Evolutionary conservation across 2,888 invertebrate genomes (phyloP).

Genomic region (Caenorhabditis imperialis): DNA sequence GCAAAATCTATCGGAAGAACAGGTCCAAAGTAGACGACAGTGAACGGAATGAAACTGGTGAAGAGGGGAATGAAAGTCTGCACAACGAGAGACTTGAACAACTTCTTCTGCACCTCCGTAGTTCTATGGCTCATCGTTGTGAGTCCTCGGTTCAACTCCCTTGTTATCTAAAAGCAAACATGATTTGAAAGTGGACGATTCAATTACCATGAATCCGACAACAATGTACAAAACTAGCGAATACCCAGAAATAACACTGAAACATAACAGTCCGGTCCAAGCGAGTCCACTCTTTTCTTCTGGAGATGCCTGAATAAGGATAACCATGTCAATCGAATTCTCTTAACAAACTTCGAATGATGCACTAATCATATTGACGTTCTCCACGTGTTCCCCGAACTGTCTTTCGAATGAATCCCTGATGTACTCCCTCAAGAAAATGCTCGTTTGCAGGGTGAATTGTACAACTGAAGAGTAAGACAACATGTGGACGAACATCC

Average conservation of each 20-base stretch:
- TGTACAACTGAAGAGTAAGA: neutral
- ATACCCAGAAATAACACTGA: neutral
- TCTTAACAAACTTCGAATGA: neutral
- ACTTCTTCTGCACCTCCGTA: constrained; percentile 8
- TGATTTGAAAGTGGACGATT: neutral
- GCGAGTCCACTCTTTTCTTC: too few relatives aligned
- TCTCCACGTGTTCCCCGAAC: too few relatives aligned
- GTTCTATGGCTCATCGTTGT: constrained; percentile 15
- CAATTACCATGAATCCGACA: constrained; percentile 4
- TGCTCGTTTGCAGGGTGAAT: neutral
- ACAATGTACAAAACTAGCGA: constrained; percentile 1
- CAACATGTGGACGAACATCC: neutral
- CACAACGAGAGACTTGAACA: constrained; percentile 3
- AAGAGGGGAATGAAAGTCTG: constrained; percentile 8
- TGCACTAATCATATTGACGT: neutral
- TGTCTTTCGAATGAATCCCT: neutral
- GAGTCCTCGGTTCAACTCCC: neutral
- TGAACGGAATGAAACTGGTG: constrained; percentile 16
- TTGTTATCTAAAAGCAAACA: neutral
- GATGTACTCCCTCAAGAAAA: constrained; percentile 2
- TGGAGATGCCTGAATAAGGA: constrained; percentile 1
- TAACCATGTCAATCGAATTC: neutral
- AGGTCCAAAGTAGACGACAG: neutral
- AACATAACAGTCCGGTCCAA: constrained; percentile 4
- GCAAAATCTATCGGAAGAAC: neutral